These are phyloP conservation scores for Silurus aristotelis DNA, from an alignment of 2,797 vertebrate species.

Conservation along the genomic window DNA sequence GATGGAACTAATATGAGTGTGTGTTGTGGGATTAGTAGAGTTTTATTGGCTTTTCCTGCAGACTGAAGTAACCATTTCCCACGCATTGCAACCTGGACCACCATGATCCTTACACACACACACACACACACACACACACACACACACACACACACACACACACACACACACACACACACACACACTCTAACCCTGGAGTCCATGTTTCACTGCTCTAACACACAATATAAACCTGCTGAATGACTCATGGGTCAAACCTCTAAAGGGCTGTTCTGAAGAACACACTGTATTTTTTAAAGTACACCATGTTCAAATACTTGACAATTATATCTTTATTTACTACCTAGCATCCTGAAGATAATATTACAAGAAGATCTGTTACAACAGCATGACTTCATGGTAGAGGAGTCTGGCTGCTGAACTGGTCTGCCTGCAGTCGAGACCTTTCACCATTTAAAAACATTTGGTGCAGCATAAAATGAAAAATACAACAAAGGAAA, in stretches of 20 bases:
- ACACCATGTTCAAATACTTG: not conserved
- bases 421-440: too few relatives aligned
- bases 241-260: not conserved
- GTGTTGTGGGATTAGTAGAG: slow-evolving; percentile 45
- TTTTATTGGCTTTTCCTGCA: slow-evolving; percentile 48
- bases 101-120: slow-evolving; percentile 27
- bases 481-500: too few relatives aligned
- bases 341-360: too few relatives aligned
- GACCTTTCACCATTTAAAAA: too few relatives aligned
- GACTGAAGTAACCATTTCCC: slow-evolving; percentile 52
- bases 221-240: too few relatives aligned
- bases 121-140: not conserved
- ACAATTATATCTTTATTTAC: not conserved
- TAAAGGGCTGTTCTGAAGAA: not conserved
- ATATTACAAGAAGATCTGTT: too few relatives aligned
- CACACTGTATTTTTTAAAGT: not conserved
- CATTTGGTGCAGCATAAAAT: too few relatives aligned
- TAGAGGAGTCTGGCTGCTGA: too few relatives aligned
- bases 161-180: too few relatives aligned
- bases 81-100: slow-evolving; percentile 46
- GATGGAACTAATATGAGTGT: slow-evolving; percentile 26
- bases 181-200: not conserved
- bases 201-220: too few relatives aligned
- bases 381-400: too few relatives aligned
- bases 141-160: not conserved